Conservation (phyloP, 2,888 invertebrate species). For the Cerastis leucographa region DNA sequence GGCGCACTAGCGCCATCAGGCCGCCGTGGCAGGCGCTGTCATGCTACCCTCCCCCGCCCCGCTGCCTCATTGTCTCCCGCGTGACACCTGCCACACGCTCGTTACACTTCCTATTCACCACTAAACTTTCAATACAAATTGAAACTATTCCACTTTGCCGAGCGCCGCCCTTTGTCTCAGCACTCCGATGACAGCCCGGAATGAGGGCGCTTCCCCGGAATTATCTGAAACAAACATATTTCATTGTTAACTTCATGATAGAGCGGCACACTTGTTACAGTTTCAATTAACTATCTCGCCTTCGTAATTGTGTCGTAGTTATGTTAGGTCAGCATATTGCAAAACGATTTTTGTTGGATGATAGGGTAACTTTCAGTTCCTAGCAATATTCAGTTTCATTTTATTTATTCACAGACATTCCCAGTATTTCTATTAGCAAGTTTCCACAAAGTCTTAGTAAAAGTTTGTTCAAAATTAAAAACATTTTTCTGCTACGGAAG, state of each 20-base stretch:
- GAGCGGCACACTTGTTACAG: constrained; percentile 43
- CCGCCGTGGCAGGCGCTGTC: constrained; percentile 91
- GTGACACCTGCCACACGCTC: constrained; percentile 75
- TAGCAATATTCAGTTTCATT: constrained; percentile 30
- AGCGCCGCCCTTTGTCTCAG: constrained; percentile 69
- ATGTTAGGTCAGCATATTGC: constrained; percentile 30
- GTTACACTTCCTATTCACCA: constrained; percentile 70
- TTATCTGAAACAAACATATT: constrained; percentile 81
- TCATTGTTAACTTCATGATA: constrained; percentile 64
- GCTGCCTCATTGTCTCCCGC: constrained; percentile 78
- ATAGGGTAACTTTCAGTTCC: constrained; percentile 4
- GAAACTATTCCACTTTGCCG: constrained; percentile 79
- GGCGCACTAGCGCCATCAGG: constrained; percentile 96
- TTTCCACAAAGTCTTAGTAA: constrained; percentile 35
- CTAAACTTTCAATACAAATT: constrained; percentile 76
- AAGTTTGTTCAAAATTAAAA: constrained; percentile 53
- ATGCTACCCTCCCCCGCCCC: constrained; percentile 88
- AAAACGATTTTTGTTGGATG: background rate
- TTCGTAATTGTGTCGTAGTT: constrained; percentile 38
- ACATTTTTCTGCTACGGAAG: constrained; percentile 52
- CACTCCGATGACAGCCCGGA: constrained; percentile 64
- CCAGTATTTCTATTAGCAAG: constrained; percentile 42
- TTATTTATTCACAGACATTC: constrained; percentile 12
- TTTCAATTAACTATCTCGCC: constrained; percentile 50
- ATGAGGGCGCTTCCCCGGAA: constrained; percentile 66